These are phyloP conservation scores for Apolygus lucorum DNA, from an alignment of 1,140 invertebrate genomes.

Conservation along the genomic window DNA sequence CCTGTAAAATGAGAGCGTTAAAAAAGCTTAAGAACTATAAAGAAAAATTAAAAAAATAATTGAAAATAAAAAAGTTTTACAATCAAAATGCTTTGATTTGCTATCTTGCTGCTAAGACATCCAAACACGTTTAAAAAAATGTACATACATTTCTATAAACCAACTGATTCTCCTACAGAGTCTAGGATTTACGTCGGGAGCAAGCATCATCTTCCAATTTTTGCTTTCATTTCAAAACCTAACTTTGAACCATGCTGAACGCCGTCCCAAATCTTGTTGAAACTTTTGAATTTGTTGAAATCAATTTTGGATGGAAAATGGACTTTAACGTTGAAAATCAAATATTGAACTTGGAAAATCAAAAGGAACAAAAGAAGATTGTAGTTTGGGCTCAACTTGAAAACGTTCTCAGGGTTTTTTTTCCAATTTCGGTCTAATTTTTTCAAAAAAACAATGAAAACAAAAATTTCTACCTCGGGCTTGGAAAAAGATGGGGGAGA, in stretches of 20 bases:
- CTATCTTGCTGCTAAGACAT: constrained; percentile 29
- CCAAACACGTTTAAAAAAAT: constrained; percentile 24
- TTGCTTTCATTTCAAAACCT: constrained; percentile 12
- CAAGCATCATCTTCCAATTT: constrained; percentile 18
- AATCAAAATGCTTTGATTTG: constrained; percentile 26
- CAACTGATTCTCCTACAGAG: constrained; percentile 27
- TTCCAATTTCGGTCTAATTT: neutral
- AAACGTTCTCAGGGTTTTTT: neutral
- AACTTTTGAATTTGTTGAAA: too few relatives aligned
- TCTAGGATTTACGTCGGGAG: constrained; percentile 7
- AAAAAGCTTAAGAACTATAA: constrained; percentile 21
- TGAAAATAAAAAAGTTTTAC: constrained; percentile 15
- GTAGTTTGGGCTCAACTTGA: neutral
- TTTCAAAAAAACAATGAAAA: too few relatives aligned
- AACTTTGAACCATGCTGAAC: constrained; percentile 12
- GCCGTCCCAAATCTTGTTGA: constrained; percentile 4
- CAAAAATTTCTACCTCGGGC: neutral
- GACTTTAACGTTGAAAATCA: too few relatives aligned
- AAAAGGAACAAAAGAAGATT: too few relatives aligned
- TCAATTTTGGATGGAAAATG: too few relatives aligned
- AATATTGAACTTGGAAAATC: too few relatives aligned
- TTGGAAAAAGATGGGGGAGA: neutral
- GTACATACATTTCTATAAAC: constrained; percentile 22
- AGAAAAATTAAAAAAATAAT: constrained; percentile 10
- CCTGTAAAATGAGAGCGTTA: constrained; percentile 20